A percentile compares a stretch with the other conserved stretches of the same genome.
phyloP scores from a whole-genome alignment of 2,797 vertebrate species.

The Numenius phaeopus region DNA sequence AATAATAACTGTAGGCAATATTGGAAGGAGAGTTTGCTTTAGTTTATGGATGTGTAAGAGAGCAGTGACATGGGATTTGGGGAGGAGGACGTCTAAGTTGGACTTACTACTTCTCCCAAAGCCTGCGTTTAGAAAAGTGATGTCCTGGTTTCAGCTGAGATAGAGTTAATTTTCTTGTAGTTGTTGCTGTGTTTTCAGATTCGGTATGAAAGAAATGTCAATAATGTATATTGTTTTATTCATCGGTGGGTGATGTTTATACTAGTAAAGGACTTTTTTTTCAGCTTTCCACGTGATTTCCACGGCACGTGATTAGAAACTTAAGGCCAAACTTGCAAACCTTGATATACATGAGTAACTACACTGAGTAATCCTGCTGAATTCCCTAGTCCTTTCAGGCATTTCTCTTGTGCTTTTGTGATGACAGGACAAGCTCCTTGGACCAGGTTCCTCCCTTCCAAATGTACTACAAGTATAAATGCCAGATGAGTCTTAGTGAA shows the following conservation, averaged over 20 bases:
- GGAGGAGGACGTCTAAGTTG: not conserved
- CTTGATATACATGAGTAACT: not conserved
- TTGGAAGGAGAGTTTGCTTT: not conserved
- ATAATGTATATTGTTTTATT: not conserved
- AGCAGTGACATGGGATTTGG: not conserved
- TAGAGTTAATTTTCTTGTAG: not conserved
- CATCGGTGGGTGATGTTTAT: not conserved
- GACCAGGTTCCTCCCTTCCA: not conserved
- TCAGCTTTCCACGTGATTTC: not conserved
- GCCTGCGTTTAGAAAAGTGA: accelerated
- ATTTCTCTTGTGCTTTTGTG: not conserved
- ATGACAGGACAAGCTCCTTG: not conserved
- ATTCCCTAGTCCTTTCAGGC: not conserved
- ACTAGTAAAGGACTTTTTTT: not conserved
- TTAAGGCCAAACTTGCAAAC: not conserved
- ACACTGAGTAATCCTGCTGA: not conserved
- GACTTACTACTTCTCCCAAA: not conserved
- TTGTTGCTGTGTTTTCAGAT: not conserved
- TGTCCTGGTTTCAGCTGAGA: not conserved
- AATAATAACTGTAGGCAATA: not conserved
- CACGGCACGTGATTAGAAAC: not conserved
- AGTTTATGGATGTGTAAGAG: not conserved
- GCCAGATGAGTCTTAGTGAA: not conserved
- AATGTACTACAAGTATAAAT: not conserved
- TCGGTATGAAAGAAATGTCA: not conserved